Evolutionary conservation across 2,797 vertebrate species (phyloP).

Genomic region (Manis crassicaudata): DNA sequence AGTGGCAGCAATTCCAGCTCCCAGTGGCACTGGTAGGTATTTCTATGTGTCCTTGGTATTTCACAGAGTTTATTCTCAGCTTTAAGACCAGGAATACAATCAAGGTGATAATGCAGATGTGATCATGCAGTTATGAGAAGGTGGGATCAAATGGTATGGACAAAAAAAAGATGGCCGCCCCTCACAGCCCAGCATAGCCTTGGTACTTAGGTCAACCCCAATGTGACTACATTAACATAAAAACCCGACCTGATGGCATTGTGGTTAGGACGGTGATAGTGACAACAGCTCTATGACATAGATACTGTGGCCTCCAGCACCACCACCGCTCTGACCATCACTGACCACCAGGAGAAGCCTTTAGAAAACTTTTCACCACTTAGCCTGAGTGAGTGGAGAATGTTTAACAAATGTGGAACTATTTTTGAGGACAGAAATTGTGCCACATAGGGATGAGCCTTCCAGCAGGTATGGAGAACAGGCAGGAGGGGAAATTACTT

Average conservation of each 20-base stretch:
- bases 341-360: not conserved
- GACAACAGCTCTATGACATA: not conserved
- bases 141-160: not conserved
- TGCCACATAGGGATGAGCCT: not conserved
- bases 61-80: not conserved
- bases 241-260: not conserved
- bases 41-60: not conserved
- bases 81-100: not conserved
- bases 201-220: not conserved
- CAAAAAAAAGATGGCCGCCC: not conserved
- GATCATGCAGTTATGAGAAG: not conserved
- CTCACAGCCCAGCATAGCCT: not conserved
- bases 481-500: not conserved
- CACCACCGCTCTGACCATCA: fast-evolving
- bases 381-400: not conserved
- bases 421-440: not conserved
- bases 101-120: not conserved
- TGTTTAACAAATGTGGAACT: not conserved
- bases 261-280: no score
- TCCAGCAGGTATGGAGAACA: not conserved
- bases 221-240: not conserved
- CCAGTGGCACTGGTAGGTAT: not conserved
- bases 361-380: not conserved
- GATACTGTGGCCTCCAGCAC: not conserved
- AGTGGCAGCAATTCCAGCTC: not conserved